These are phyloP conservation scores for Neelides folsomi DNA, from an alignment of 2,888 invertebrate genomes.

Conservation along the genomic window DNA sequence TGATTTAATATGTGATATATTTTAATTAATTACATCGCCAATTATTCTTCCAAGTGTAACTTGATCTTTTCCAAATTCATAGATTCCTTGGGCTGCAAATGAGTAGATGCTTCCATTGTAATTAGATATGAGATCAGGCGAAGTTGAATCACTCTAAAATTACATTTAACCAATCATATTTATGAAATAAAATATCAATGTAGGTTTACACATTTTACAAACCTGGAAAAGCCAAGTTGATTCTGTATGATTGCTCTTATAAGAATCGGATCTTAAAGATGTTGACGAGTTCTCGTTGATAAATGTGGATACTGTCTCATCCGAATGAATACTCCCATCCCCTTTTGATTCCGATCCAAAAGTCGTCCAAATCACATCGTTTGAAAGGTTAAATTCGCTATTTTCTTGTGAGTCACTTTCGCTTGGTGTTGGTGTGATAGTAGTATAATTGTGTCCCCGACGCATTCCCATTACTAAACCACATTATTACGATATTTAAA, in stretches of 20 bases:
- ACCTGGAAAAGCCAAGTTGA: constrained; percentile 26
- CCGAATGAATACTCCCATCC: constrained; percentile 14
- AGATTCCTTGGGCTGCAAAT: constrained; percentile 32
- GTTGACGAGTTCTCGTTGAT: constrained; percentile 24
- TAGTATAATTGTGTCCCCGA: constrained; percentile 47
- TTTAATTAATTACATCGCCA: constrained; percentile 42
- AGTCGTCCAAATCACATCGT: constrained; percentile 30
- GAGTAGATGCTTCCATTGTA: constrained; percentile 32
- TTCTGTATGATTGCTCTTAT: constrained; percentile 27
- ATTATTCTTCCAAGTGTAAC: constrained; percentile 49
- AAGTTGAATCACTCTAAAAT: constrained; percentile 22
- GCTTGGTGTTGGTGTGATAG: constrained; percentile 39
- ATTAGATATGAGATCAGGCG: constrained; percentile 31
- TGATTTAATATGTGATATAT: not conserved
- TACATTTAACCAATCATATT: not conserved
- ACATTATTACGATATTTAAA: constrained; percentile 11
- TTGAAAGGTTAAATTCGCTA: constrained; percentile 26
- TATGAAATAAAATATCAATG: not conserved
- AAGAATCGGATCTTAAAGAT: constrained; percentile 24
- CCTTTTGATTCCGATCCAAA: constrained; percentile 24
- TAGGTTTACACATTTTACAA: not conserved
- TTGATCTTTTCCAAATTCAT: constrained; percentile 42
- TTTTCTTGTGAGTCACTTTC: constrained; percentile 22
- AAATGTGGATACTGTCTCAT: constrained; percentile 30
- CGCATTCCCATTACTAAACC: constrained; percentile 49